Evolutionary conservation across 1,140 invertebrate genomes (phyloP).

Genomic region (Spodoptera frugiperda): DNA sequence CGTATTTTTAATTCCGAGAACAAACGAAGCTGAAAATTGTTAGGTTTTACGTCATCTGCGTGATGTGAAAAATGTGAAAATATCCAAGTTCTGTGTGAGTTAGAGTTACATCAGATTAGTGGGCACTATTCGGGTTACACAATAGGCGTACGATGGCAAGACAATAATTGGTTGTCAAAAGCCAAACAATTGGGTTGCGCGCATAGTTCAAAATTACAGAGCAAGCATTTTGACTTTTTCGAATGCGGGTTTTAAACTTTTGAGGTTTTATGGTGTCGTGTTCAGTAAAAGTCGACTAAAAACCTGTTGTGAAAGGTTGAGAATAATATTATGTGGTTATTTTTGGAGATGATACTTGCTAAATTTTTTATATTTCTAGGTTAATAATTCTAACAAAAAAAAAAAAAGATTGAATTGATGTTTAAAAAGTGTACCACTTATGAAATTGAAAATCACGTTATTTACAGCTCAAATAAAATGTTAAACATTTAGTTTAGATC

Average conservation of each 20-base stretch:
- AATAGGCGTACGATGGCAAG: constrained; percentile 52
- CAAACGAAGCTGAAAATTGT: constrained; percentile 21
- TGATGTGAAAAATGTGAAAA: constrained; percentile 14
- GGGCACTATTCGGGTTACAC: constrained; percentile 50
- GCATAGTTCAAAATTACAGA: constrained; percentile 23
- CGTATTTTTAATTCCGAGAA: constrained; percentile 18
- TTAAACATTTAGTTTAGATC: constrained; percentile 13
- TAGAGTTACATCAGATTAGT: constrained; percentile 55
- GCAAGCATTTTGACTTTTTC: constrained; percentile 20
- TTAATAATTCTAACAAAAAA: no score
- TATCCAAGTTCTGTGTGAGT: constrained; percentile 52
- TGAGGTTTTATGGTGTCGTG: not conserved
- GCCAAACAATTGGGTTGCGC: constrained; percentile 38
- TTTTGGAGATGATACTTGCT: not conserved
- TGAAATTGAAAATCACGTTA: no score
- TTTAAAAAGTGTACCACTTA: no score
- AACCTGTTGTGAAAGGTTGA: not conserved
- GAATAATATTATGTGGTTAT: not conserved
- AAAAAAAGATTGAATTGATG: no score
- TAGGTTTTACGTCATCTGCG: not conserved
- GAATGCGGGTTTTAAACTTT: not conserved
- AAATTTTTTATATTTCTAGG: no score
- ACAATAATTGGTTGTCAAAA: constrained; percentile 59
- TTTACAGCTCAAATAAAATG: no score
- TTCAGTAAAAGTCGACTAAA: constrained; percentile 9